A percentile compares a stretch with the other conserved stretches of the same genome.
phyloP scores from a whole-genome alignment of 1,140 invertebrate species.

The Bursaphelenchus mucronatus region DNA sequence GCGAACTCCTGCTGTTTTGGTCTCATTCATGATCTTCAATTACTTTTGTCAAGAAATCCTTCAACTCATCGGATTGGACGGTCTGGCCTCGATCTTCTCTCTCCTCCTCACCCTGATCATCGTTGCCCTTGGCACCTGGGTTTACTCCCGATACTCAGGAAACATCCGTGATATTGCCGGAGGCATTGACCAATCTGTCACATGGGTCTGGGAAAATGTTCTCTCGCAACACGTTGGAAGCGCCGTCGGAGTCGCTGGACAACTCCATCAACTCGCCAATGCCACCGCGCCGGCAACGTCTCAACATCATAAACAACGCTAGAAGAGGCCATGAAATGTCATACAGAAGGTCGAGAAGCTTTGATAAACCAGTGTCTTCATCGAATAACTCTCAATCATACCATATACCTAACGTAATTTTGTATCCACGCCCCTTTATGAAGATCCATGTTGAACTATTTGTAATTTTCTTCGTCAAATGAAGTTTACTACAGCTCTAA shows the following conservation, averaged over 20 bases:
- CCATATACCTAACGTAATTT: too few relatives aligned
- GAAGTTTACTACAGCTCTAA: too few relatives aligned
- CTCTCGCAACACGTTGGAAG: slow-evolving; percentile 11
- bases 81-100: slow-evolving; percentile 52
- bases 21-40: slow-evolving; percentile 50
- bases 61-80: slow-evolving; percentile 53
- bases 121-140: slow-evolving; percentile 46
- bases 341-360: too few relatives aligned
- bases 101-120: slow-evolving; percentile 49
- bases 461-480: too few relatives aligned
- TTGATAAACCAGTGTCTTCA: too few relatives aligned
- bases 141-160: slow-evolving; percentile 55
- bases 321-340: too few relatives aligned
- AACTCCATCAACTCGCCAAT: not conserved
- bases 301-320: too few relatives aligned
- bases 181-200: slow-evolving; percentile 38
- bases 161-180: slow-evolving; percentile 11
- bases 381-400: too few relatives aligned
- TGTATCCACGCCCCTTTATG: too few relatives aligned
- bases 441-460: too few relatives aligned
- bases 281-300: too few relatives aligned
- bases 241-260: slow-evolving; percentile 6
- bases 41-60: slow-evolving; percentile 60
- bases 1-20: slow-evolving; percentile 58
- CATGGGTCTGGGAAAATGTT: slow-evolving; percentile 43